These are phyloP conservation scores for Echinops telfairi DNA, from an alignment of 2,113 vertebrate species.

Conservation along the genomic window DNA sequence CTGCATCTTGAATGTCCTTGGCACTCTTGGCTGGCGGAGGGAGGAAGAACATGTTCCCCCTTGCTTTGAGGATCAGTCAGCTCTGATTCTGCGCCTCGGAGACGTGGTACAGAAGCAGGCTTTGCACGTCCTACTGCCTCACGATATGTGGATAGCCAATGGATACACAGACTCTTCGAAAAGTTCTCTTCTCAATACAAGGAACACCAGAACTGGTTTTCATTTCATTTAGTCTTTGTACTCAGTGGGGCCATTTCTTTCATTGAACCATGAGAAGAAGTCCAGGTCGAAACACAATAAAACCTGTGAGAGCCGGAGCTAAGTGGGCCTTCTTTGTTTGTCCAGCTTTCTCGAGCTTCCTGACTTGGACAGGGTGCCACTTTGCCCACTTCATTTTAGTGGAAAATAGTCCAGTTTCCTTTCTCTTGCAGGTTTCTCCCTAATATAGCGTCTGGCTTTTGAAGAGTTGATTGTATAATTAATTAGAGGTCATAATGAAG, in stretches of 20 bases:
- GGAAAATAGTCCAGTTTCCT: not conserved
- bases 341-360: not conserved
- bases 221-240: slow-evolving; percentile 73
- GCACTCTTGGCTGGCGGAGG: not conserved
- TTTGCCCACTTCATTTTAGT: not conserved
- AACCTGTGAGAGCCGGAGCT: not conserved
- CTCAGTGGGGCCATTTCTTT: slow-evolving; percentile 78
- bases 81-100: slow-evolving; percentile 67
- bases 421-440: not conserved
- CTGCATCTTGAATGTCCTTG: not conserved
- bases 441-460: not conserved
- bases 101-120: slow-evolving; percentile 77
- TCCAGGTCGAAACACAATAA: slow-evolving; percentile 68
- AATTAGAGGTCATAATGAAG: slow-evolving; percentile 77
- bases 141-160: not conserved
- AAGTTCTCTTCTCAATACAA: slow-evolving; percentile 59
- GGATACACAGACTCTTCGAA: slow-evolving; percentile 56
- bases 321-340: not conserved
- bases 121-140: slow-evolving; percentile 67
- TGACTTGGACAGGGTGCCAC: not conserved
- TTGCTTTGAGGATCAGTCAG: not conserved
- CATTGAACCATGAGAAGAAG: slow-evolving; percentile 58
- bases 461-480: slow-evolving; percentile 54
- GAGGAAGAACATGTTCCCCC: not conserved
- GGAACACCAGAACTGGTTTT: slow-evolving; percentile 60